Conservation (phyloP, 1,140 invertebrate genomes). For the Amphibalanus amphitrite region DNA sequence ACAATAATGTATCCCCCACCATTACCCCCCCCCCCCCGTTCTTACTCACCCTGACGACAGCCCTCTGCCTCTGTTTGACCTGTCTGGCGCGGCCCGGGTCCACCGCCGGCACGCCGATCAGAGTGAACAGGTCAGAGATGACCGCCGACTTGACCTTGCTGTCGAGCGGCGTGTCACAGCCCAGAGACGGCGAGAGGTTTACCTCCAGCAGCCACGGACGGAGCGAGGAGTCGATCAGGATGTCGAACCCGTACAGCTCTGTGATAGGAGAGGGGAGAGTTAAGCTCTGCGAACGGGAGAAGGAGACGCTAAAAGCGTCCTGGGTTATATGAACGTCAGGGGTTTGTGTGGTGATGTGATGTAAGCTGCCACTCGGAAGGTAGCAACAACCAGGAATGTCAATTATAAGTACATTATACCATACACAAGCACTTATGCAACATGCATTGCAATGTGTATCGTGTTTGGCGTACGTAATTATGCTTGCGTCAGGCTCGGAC, state of each 20-base stretch:
- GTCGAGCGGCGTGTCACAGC: conserved; percentile 81
- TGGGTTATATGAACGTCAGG: no score
- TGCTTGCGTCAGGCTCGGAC: no score
- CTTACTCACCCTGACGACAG: not conserved
- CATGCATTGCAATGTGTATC: no score
- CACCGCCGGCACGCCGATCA: conserved; percentile 67
- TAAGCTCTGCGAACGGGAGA: no score
- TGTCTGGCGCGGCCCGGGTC: conserved; percentile 34
- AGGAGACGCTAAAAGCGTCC: no score
- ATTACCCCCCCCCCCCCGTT: no score
- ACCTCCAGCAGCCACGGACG: conserved; percentile 89
- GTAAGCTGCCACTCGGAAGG: no score
- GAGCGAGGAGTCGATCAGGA: conserved; percentile 71
- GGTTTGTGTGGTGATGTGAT: no score
- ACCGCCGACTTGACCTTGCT: conserved; percentile 80
- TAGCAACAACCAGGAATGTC: no score
- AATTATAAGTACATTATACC: no score
- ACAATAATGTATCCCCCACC: not conserved
- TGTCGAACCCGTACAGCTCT: conserved; percentile 94
- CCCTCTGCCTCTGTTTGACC: not conserved
- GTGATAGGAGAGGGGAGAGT: conserved; percentile 20
- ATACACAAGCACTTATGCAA: no score
- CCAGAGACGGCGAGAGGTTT: conserved; percentile 81
- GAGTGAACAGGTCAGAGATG: conserved; percentile 70
- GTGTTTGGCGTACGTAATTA: no score